Evolutionary conservation across 2,797 vertebrate genomes (phyloP).

Genomic region (Hylomyscus alleni): DNA sequence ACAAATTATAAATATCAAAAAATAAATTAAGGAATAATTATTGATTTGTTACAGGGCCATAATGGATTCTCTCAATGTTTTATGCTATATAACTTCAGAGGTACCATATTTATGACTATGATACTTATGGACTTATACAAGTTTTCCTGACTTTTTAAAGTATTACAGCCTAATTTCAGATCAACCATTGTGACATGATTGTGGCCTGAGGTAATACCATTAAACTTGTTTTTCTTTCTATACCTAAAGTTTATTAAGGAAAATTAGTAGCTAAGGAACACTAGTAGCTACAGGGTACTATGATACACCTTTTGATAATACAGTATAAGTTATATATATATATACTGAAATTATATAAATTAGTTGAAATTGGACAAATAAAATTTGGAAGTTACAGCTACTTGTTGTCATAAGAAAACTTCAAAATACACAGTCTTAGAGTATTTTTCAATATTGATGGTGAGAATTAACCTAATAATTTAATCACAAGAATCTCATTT

Average conservation of each 20-base stretch:
- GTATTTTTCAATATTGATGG: neutral
- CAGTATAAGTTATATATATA: too few species aligned
- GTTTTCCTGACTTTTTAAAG: neutral
- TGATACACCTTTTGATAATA: neutral
- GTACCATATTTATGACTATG: neutral
- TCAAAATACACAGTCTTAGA: neutral
- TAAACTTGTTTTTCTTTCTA: slow-evolving; percentile 48
- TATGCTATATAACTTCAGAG: neutral
- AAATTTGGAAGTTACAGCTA: neutral
- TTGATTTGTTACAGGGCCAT: slow-evolving; percentile 46
- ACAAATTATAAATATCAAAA: slow-evolving; percentile 56
- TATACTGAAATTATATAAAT: too few species aligned
- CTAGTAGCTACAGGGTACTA: neutral
- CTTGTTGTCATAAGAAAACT: neutral
- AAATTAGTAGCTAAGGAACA: neutral
- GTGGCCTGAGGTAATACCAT: slow-evolving; percentile 20
- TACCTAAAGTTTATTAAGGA: neutral
- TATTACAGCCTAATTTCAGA: neutral
- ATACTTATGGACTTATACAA: slow-evolving; percentile 8
- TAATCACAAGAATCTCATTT: slow-evolving; percentile 21
- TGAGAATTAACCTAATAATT: slow-evolving; percentile 34
- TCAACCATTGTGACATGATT: neutral
- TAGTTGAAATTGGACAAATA: slow-evolving; percentile 38
- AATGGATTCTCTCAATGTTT: slow-evolving; percentile 18
- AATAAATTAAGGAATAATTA: slow-evolving; percentile 46